phyloP scores from a whole-genome alignment of 2,113 vertebrate species.

The Eurystomus gularis region DNA sequence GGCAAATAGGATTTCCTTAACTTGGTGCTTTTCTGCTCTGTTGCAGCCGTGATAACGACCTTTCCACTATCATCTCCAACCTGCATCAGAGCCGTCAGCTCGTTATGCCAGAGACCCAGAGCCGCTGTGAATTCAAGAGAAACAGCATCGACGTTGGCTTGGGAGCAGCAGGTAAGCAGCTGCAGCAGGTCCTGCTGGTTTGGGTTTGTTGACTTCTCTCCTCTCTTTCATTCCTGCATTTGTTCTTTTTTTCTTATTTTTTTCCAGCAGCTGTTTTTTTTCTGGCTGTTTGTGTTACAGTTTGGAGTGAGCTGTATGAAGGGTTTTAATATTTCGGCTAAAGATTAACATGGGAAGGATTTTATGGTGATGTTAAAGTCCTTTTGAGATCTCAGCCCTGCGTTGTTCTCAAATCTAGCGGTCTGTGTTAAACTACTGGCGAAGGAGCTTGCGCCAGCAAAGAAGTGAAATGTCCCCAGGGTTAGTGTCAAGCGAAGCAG shows the following conservation, averaged over 20 bases:
- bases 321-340: neutral
- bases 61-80: slow-evolving; percentile 94
- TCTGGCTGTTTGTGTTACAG: neutral
- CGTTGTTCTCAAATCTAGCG: neutral
- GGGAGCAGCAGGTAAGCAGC: slow-evolving; percentile 86
- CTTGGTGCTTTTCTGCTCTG: slow-evolving; percentile 30
- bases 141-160: slow-evolving; percentile 77
- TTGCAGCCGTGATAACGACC: slow-evolving; percentile 89
- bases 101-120: slow-evolving; percentile 93
- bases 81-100: slow-evolving; percentile 92
- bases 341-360: neutral
- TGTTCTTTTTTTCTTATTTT: accelerated
- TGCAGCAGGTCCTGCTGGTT: neutral
- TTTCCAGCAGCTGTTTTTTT: neutral
- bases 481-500: slow-evolving; percentile 23
- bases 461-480: slow-evolving; percentile 4
- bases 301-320: accelerated
- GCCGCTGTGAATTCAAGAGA: slow-evolving; percentile 86
- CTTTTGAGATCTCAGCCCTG: neutral
- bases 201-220: neutral
- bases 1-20: slow-evolving; percentile 1
- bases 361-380: neutral
- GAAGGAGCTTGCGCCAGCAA: neutral
- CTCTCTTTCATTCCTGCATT: neutral
- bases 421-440: neutral